Evolutionary conservation across 2,113 vertebrate species (phyloP).

Genomic region (Phoenicopterus ruber): DNA sequence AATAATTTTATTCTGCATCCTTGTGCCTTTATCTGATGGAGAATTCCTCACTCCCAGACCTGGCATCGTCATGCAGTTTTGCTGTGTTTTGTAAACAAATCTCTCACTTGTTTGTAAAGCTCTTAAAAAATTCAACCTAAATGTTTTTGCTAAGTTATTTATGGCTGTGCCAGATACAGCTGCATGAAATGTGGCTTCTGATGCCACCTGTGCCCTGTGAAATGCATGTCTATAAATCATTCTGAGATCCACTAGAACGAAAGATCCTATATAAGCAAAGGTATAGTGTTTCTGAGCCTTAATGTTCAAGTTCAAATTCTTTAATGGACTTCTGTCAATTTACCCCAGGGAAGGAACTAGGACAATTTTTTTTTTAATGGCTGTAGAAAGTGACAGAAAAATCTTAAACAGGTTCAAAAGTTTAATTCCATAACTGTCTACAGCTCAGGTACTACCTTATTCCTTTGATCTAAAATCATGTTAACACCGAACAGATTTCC

Average conservation of each 20-base stretch:
- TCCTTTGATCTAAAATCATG: not conserved
- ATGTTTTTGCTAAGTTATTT: not conserved
- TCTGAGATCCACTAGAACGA: not conserved
- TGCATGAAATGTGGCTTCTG: not conserved
- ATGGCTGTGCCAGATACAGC: not conserved
- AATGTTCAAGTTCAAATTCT: not conserved
- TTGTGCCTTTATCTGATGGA: not conserved
- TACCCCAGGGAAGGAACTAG: not conserved
- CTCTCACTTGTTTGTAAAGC: not conserved
- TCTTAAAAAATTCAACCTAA: not conserved
- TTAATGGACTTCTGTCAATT: not conserved
- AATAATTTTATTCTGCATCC: not conserved
- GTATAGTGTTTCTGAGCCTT: not conserved
- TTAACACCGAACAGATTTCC: not conserved
- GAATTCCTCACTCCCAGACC: not conserved
- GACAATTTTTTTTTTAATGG: not conserved
- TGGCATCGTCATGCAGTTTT: not conserved
- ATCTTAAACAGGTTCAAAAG: not conserved
- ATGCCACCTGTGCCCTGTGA: not conserved
- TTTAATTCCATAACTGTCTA: not conserved
- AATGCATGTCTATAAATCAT: not conserved
- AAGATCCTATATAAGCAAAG: not conserved
- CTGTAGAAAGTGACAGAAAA: not conserved
- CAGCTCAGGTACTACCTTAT: not conserved
- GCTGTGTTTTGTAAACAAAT: constrained; percentile 9